Base-by-base conservation (phyloP, 2,113 vertebrate genomes). In the Telmatochromis sp. region DNA sequence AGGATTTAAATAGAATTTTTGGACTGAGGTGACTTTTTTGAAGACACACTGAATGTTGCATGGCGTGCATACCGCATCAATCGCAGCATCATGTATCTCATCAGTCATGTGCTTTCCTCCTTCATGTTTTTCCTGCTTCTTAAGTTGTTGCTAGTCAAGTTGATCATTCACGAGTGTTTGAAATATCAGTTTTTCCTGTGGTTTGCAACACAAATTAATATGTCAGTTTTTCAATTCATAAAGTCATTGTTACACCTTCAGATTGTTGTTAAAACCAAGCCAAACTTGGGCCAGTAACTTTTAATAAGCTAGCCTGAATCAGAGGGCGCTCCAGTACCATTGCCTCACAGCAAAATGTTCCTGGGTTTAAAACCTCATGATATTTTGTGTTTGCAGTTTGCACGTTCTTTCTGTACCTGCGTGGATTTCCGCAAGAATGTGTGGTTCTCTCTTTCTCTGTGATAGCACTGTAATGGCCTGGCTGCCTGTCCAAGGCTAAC, bases 381-480 rank as follows among this genome's bases (percentile, higher is more conserved):
- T 70, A 23, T 23, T 42, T 70, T 70, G n/a, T 23, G 12, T 42
- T 70, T 42, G 7, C 35, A 70, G 37, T 42, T 2, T 6, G 37
- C 65, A 23, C 1, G n/a, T 70, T 70, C 65, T 42, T 14, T 37
- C 1, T 70, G 35, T 15, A 42, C 37, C 37, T 9, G 5, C 2
- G 5, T 70, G 37, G 37, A 4, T 23, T 70, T 70, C 12, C 1
- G 0, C n/a, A 42, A 70, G 3, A 2, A 68, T n/a, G n/a, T n/a
- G n/a, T n/a, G n/a, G 6, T 40, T 40, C 3, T 40, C 63, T 21
- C 11, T 68, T 68, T 68, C 35, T 4, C 33, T 68, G 63, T 70
- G n/a, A 42, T 9, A 70, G 65, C 65, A 42, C 13, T 70, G 37
- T 70, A 42, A 42, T 70, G 7, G 37, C 1, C 37, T 42, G 63